Percentiles rank a stretch among this genome's conserved stretches.
phyloP scores from a whole-genome alignment of 1,140 invertebrate species.

The Drosophila parvula region DNA sequence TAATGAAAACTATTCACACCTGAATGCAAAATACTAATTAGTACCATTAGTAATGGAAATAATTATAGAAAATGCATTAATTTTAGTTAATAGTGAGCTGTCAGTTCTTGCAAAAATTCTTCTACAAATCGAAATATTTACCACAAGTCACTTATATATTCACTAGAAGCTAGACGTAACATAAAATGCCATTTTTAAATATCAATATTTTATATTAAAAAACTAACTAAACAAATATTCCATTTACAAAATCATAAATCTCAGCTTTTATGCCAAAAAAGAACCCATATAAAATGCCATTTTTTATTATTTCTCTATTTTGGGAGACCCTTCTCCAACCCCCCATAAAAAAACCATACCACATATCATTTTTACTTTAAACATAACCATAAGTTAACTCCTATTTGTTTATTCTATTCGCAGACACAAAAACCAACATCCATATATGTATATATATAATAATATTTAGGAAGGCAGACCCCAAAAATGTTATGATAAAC shows the following conservation, averaged over 20 bases:
- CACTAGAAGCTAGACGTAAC: no score
- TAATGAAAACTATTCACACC: neutral
- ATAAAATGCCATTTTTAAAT: no score
- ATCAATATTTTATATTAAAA: no score
- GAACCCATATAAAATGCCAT: neutral
- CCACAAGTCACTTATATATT: no score
- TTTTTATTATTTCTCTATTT: constrained; percentile 8
- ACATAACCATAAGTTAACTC: constrained; percentile 34
- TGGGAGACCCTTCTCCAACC: no score
- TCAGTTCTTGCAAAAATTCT: no score
- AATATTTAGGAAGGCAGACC: constrained; percentile 23
- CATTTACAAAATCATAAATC: neutral
- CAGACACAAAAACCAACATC: neutral
- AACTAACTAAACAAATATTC: no score
- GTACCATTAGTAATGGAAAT: neutral
- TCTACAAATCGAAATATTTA: no score
- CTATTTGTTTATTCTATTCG: constrained; percentile 20
- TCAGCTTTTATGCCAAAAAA: neutral
- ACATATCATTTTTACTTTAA: constrained; percentile 13
- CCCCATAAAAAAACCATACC: neutral
- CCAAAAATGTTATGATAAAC: constrained; percentile 44
- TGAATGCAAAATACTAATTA: neutral
- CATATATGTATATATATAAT: neutral
- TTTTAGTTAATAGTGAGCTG: no score
- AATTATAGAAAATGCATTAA: neutral